A percentile compares a stretch with the other conserved stretches of the same genome.
Evolutionary conservation across 37 sponge, comb jelly and placozoan species (phyloP).

Genomic region (Eunapius fragilis): DNA sequence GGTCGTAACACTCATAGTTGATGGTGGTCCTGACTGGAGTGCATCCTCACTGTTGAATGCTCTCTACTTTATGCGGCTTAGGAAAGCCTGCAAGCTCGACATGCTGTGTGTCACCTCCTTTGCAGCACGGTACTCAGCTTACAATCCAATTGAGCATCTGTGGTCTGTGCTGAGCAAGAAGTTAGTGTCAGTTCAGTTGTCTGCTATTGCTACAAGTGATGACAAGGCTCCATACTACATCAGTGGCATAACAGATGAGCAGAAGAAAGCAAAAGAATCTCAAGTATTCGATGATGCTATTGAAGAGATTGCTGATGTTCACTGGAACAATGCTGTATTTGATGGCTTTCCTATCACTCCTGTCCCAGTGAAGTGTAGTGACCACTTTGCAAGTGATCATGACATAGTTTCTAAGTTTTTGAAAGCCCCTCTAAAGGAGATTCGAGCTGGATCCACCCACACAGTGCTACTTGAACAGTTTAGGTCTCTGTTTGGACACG

Average conservation of each 20-base stretch:
- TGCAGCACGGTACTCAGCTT: conserved; percentile 18
- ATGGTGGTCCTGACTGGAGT: conserved; percentile 14
- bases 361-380: conserved; percentile 5
- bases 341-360: conserved; percentile 14
- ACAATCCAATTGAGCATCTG: conserved; percentile 26
- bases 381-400: conserved; percentile 20
- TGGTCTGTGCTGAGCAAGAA: conserved; percentile 7
- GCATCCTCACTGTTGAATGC: conserved; percentile 1
- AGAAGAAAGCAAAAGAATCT: conserved; percentile 15
- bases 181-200: not conserved
- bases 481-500: conserved; percentile 2
- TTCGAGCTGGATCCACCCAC: conserved; percentile 6
- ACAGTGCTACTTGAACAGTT: conserved; percentile 13
- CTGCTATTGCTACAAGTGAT: not conserved
- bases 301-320: conserved; percentile 18
- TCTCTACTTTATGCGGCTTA: not conserved
- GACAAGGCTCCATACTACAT: conserved; percentile 3
- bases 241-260: conserved; percentile 14
- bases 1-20: conserved; percentile 5
- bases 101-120: conserved; percentile 9
- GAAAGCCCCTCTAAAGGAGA: conserved; percentile 16
- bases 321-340: conserved; percentile 18
- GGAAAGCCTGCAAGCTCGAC: not conserved
- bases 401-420: conserved; percentile 1
- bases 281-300: conserved; percentile 15